phyloP scores from a whole-genome alignment of 2,113 vertebrate genomes.

The Xerus inauris region DNA sequence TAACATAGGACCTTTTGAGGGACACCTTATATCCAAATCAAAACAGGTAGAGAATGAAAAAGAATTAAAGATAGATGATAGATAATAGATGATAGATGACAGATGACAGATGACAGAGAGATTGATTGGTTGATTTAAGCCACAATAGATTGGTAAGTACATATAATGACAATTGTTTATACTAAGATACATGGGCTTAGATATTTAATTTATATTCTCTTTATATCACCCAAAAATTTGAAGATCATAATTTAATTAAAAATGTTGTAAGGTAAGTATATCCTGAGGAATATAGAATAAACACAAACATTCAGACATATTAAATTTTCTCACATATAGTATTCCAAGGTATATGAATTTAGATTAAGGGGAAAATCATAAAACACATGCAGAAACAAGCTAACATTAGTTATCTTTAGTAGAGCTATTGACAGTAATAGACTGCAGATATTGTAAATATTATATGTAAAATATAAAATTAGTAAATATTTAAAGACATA shows the following conservation, averaged over 20 bases:
- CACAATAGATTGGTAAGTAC: not conserved
- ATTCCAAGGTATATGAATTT: not conserved
- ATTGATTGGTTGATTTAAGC: not conserved
- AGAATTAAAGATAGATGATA: not conserved
- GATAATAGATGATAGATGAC: not conserved
- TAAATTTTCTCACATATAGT: not conserved
- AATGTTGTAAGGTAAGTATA: not conserved
- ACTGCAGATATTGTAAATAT: not conserved
- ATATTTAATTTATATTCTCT: slow-evolving; percentile 16
- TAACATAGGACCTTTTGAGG: too few relatives aligned
- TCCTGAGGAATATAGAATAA: not conserved
- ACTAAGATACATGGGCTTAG: not conserved
- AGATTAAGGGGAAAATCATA: not conserved
- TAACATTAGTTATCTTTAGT: not conserved
- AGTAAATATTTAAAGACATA: slow-evolving; percentile 20
- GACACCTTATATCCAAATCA: too few relatives aligned
- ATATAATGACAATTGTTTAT: not conserved
- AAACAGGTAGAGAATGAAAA: too few relatives aligned
- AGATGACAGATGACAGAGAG: not conserved
- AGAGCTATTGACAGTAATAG: not conserved
- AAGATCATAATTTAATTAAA: not conserved
- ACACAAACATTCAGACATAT: not conserved
- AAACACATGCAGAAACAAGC: not conserved
- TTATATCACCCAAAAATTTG: not conserved
- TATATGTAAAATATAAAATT: not conserved